A percentile compares a stretch with the other conserved stretches of the same genome.
Evolutionary conservation across 2,113 vertebrate species (phyloP).

Genomic region (Pelobates fuscus): DNA sequence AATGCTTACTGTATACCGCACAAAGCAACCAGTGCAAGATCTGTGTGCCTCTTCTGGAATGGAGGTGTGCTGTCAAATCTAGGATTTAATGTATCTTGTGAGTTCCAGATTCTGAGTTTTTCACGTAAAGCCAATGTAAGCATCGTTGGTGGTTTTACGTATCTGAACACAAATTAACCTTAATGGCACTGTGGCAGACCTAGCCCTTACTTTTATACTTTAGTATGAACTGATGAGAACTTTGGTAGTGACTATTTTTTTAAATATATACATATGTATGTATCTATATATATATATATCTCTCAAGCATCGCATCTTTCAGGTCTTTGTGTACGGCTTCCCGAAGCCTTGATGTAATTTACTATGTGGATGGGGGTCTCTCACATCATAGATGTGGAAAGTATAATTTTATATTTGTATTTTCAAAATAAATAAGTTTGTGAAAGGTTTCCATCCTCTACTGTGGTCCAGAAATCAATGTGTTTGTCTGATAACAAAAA

Average conservation of each 20-base stretch:
- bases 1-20: conserved; percentile 59
- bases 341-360: conserved; percentile 96
- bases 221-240: conserved; percentile 84
- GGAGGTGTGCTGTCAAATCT: conserved; percentile 58
- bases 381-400: conserved; percentile 99
- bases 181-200: conserved; percentile 78
- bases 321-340: conserved; percentile 98
- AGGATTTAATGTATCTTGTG: conserved; percentile 58
- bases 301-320: conserved; percentile 96
- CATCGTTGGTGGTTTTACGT: conserved; percentile 76
- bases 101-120: conserved; percentile 74
- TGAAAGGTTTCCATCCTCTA: conserved; percentile 99
- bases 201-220: conserved; percentile 84
- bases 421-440: conserved; percentile 99
- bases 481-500: conserved; percentile 88
- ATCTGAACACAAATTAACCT: conserved; percentile 72
- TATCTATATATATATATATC: conserved; percentile 78
- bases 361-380: conserved; percentile 95
- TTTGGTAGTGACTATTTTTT: conserved; percentile 86
- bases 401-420: conserved; percentile 99
- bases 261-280: conserved; percentile 70
- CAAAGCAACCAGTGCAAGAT: conserved; percentile 58
- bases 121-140: conserved; percentile 69
- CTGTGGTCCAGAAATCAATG: conserved; percentile 99
- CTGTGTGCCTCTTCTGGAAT: conserved; percentile 62